These are phyloP conservation scores for Sakesphorus luctuosus DNA, from an alignment of 2,113 vertebrate genomes.

Conservation along the genomic window DNA sequence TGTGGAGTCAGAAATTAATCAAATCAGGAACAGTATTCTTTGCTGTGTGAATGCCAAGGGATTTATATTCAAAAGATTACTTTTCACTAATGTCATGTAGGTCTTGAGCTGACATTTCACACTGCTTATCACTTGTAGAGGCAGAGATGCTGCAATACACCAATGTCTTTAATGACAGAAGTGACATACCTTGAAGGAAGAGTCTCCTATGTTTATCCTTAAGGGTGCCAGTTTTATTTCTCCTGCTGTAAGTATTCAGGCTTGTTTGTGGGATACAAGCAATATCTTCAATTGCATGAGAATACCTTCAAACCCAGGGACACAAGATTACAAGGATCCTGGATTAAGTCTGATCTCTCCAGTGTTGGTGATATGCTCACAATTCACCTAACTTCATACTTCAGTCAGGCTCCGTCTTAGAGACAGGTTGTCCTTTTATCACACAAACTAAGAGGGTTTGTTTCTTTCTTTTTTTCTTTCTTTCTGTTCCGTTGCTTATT, in stretches of 20 bases:
- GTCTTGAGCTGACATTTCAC: neutral
- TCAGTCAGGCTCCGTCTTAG: neutral
- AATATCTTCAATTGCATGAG: neutral
- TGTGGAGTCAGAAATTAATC: neutral
- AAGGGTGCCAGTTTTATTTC: neutral
- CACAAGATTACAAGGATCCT: neutral
- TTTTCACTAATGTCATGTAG: neutral
- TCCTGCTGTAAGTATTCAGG: neutral
- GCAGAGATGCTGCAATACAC: neutral
- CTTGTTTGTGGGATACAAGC: neutral
- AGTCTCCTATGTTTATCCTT: neutral
- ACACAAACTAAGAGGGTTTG: neutral
- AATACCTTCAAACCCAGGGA: neutral
- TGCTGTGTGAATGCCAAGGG: neutral
- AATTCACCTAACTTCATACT: neutral
- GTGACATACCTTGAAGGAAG: neutral
- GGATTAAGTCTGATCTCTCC: neutral
- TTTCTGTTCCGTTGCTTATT: neutral
- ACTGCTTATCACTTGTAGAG: neutral
- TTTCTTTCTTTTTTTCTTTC: neutral
- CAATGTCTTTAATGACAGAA: constrained; percentile 6
- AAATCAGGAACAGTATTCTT: neutral
- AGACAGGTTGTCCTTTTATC: neutral
- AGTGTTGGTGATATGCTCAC: fast-evolving
- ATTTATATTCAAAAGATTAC: constrained; percentile 13